Percentiles rank a stretch among this genome's conserved stretches.
Conservation (phyloP, 2,113 vertebrate species). For the Xyrauchen texanus region DNA sequence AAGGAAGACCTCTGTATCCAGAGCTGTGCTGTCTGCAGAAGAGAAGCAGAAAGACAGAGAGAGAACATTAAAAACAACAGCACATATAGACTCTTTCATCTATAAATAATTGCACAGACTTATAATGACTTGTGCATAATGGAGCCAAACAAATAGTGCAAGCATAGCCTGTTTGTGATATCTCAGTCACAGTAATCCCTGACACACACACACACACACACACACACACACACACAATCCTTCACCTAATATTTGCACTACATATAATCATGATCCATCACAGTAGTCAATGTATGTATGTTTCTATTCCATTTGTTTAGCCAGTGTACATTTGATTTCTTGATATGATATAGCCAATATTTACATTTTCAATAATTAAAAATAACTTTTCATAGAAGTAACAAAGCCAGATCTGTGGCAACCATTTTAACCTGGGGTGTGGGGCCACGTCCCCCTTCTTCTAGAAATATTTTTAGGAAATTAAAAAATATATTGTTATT, state of each 20-base stretch:
- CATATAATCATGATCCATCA: too few species aligned
- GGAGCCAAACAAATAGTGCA: constrained; percentile 38
- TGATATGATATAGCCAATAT: too few species aligned
- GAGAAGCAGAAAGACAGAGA: constrained; percentile 69
- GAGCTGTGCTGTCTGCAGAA: constrained; percentile 91
- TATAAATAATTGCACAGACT: constrained; percentile 47
- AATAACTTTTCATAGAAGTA: too few species aligned
- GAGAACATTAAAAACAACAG: constrained; percentile 54
- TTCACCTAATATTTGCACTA: not conserved
- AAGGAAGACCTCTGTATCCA: constrained; percentile 93
- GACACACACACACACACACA: not conserved
- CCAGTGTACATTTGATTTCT: too few species aligned
- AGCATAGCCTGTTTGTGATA: constrained; percentile 14
- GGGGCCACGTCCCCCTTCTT: too few species aligned
- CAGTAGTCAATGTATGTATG: too few species aligned
- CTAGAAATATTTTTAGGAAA: too few species aligned
- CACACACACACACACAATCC: not conserved
- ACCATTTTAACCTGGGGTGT: too few species aligned
- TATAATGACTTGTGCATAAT: constrained; percentile 44
- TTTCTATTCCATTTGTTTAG: too few species aligned
- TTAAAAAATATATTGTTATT: too few species aligned
- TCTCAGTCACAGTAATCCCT: not conserved
- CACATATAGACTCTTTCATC: constrained; percentile 25
- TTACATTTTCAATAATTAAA: too few species aligned
- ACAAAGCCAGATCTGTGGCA: too few species aligned